Evolutionary conservation across 2,113 vertebrate genomes (phyloP), one percentile per base, ranked within the genome.

Genomic region (Coptodon bakossiorum): DNA sequence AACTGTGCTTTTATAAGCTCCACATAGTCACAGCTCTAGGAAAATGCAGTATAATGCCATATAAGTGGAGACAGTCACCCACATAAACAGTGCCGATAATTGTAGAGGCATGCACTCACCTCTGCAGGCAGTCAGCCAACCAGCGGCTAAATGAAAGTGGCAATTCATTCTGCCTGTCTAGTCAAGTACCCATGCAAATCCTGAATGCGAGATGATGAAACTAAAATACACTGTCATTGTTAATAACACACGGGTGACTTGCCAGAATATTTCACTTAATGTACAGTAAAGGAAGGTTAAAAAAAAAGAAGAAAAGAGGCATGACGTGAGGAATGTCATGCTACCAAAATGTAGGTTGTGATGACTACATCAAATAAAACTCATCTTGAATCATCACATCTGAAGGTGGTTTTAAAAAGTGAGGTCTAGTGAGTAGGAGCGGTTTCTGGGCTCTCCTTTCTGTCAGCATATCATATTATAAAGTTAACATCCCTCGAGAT

Each of bases 81-180:
- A 52, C 88, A 63, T 80, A 61, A 56, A 78, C 31, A 54, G 40
- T 76, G 57, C 53, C 19, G 38, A 57, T 81, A 43, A 66, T 48
- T 81, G 45, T 24, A 84, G 48, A 66, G 29, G 68, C 50, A 22
- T 24, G n/a, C 43, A 63, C 34, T 89, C 73, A 79, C 68, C 78
- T 89, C 66, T 12, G 3, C 29, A 81, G 91, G 61, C 90, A 84
- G 79, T 83, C 81, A 68, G 59, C 34, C 38, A 73, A 31, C 81
- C 84, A 88, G 83, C 29, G 3, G 73, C 80, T 91, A 87, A 89
- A 92, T 82, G 13, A 56, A 93, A 89, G 87, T 88, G 86, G 48
- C 90, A 88, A 85, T 83, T 81, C 31, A 85, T 89, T 92, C 76
- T 88, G 83, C 45, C 84, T 48, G 81, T 88, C 66, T 80, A 43